Evolutionary conservation across 2,888 invertebrate species (phyloP).

Genomic region (Mythimna albipuncta): DNA sequence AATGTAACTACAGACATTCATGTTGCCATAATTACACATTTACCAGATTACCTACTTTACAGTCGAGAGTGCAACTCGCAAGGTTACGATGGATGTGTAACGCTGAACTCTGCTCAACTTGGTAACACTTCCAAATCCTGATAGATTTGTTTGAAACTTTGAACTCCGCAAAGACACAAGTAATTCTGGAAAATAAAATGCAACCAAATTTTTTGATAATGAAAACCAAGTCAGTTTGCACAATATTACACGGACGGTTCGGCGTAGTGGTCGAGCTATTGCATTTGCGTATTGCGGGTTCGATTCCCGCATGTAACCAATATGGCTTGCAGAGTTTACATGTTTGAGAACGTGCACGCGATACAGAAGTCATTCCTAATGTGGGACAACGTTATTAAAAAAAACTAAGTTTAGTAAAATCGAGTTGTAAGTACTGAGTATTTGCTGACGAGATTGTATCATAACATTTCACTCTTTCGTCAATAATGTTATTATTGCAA

Average conservation of each 20-base stretch:
- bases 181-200: neutral
- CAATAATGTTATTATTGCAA: neutral
- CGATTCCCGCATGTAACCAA: too few species aligned
- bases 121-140: neutral
- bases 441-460: neutral
- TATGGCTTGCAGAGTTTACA: too few species aligned
- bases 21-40: slow-evolving; percentile 4
- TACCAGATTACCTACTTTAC: neutral
- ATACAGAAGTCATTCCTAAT: too few species aligned
- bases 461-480: too few species aligned
- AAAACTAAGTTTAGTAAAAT: too few species aligned
- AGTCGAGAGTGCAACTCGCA: neutral
- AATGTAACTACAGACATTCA: neutral
- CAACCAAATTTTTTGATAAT: neutral
- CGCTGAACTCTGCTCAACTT: neutral
- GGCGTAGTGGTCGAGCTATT: too few species aligned
- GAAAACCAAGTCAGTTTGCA: neutral
- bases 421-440: too few species aligned
- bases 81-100: neutral
- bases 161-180: neutral
- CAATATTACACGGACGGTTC: too few species aligned
- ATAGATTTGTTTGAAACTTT: too few species aligned
- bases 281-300: too few species aligned
- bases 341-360: too few species aligned
- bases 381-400: too few species aligned